A percentile compares a stretch with the other conserved stretches of the same genome.
These are phyloP conservation scores for Ochotona curzoniae DNA, from an alignment of 2,113 vertebrate genomes.

Conservation along the genomic window DNA sequence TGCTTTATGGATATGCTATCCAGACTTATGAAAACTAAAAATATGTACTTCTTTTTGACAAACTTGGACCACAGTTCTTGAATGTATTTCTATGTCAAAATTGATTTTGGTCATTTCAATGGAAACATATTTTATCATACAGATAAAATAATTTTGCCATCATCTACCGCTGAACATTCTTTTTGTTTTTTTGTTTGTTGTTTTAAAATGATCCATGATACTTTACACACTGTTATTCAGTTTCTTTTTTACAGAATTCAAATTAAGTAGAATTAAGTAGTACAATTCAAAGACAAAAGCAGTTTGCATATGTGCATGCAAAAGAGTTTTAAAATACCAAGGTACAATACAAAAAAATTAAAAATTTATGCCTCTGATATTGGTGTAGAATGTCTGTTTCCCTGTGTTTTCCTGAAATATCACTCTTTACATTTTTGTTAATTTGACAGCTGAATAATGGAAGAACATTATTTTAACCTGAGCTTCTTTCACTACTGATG, in stretches of 20 bases:
- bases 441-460: conserved; percentile 16
- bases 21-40: background rate
- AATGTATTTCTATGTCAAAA: background rate
- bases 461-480: background rate
- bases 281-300: background rate
- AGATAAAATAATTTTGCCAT: background rate
- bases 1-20: background rate
- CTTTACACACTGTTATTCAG: too few species aligned
- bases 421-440: conserved; percentile 23
- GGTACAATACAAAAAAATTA: background rate
- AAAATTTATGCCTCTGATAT: conserved; percentile 5
- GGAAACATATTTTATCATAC: background rate
- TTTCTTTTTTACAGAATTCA: too few species aligned
- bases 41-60: background rate
- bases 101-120: background rate
- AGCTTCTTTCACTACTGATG: background rate
- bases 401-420: background rate
- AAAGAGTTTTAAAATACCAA: background rate
- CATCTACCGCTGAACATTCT: background rate
- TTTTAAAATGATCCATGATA: too few species aligned
- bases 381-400: background rate
- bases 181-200: too few species aligned
- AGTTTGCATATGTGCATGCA: background rate
- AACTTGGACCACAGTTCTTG: background rate
- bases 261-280: too few species aligned